These are phyloP conservation scores for Drosophila kanapiae DNA, from an alignment of 1,140 invertebrate genomes.

Conservation along the genomic window DNA sequence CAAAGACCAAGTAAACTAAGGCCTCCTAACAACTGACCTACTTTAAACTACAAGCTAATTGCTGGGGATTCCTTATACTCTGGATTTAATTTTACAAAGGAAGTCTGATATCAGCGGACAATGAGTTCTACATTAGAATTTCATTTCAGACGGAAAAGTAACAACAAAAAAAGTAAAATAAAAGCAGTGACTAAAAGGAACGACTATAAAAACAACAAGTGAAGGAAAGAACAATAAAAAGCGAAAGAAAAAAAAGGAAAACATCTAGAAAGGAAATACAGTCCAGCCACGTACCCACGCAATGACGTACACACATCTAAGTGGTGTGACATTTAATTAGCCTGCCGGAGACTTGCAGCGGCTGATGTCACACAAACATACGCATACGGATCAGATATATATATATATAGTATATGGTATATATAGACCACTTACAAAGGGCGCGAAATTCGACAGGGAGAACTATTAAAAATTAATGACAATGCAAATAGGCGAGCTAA, in stretches of 20 bases:
- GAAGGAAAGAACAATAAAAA: constrained; percentile 20
- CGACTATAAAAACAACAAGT: constrained; percentile 3
- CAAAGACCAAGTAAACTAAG: not conserved
- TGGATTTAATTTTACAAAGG: not conserved
- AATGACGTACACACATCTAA: constrained; percentile 52
- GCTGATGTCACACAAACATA: constrained; percentile 58
- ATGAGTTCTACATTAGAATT: constrained; percentile 34
- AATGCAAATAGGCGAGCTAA: constrained; percentile 71
- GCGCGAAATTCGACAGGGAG: constrained; percentile 50
- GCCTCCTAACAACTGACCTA: not conserved
- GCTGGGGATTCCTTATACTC: not conserved
- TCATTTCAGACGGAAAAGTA: not conserved
- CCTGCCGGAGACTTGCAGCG: constrained; percentile 31
- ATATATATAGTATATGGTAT: constrained; percentile 1
- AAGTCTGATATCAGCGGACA: constrained; percentile 45
- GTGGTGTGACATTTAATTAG: constrained; percentile 72
- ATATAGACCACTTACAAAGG: constrained; percentile 25
- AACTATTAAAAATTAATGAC: constrained; percentile 79
- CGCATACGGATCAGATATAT: not conserved
- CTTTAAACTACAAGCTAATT: not conserved
- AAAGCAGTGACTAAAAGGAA: constrained; percentile 17
- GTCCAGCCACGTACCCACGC: constrained; percentile 35
- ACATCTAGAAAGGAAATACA: constrained; percentile 21
- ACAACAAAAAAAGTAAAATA: constrained; percentile 15
- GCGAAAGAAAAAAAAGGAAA: not conserved